Percentiles rank a stretch among this genome's conserved stretches.
Evolutionary conservation across 2,797 vertebrate genomes (phyloP).

Genomic region (Morelia viridis): DNA sequence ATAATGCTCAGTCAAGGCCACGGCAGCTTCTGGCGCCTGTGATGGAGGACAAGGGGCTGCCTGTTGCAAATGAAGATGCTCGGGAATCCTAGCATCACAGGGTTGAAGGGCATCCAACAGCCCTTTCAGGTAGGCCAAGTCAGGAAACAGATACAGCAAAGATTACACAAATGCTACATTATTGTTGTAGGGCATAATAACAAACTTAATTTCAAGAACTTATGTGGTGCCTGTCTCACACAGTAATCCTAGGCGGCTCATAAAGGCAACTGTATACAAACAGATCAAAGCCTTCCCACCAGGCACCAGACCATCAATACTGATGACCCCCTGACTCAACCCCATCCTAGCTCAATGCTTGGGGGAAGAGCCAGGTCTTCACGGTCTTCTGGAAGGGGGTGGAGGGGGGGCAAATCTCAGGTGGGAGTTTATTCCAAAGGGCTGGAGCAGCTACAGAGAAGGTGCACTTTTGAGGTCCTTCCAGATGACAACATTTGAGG

Average conservation of each 20-base stretch:
- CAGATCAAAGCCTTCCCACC: neutral
- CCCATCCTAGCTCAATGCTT: neutral
- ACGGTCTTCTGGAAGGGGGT: too few species aligned
- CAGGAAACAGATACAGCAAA: neutral
- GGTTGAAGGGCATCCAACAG: neutral
- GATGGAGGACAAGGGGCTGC: neutral
- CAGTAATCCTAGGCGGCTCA: neutral
- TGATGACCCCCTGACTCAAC: neutral
- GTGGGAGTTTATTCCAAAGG: too few species aligned
- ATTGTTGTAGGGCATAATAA: neutral
- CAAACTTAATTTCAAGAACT: neutral
- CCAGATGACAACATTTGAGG: too few species aligned
- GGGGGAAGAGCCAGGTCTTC: neutral
- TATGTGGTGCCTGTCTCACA: neutral
- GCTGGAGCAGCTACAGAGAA: too few species aligned
- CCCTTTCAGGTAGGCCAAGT: neutral
- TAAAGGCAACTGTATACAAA: neutral
- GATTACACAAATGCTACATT: neutral
- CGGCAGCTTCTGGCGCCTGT: neutral
- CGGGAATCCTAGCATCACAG: neutral
- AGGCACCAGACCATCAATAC: neutral
- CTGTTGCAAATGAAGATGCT: neutral
- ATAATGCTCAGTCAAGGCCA: slow-evolving; percentile 14
- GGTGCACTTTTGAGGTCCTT: too few species aligned
- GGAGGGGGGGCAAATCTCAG: too few species aligned